A percentile compares a stretch with the other conserved stretches of the same genome.
Evolutionary conservation across 2,797 vertebrate genomes (phyloP).

Genomic region (Rhyacichthys aspro): DNA sequence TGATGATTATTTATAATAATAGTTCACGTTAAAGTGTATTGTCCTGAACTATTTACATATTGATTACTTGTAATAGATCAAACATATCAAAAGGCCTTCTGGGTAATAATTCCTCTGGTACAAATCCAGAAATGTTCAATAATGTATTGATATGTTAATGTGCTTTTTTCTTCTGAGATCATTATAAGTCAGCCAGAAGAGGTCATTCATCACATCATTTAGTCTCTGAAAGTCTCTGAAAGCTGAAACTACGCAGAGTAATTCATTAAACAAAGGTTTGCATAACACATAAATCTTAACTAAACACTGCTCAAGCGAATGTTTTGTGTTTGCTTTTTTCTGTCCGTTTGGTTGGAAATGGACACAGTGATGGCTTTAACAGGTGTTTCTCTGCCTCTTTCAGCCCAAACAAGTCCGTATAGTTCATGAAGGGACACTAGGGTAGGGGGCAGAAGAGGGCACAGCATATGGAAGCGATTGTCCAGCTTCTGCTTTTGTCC

Average conservation of each 20-base stretch:
- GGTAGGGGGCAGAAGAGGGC: slow-evolving; percentile 48
- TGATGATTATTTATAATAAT: no score
- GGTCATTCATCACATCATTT: no score
- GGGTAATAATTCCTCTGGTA: no score
- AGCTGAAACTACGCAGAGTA: slow-evolving; percentile 21
- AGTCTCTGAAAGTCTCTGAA: slow-evolving; percentile 7
- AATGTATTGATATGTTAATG: no score
- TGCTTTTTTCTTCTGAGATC: no score
- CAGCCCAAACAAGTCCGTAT: slow-evolving; percentile 28
- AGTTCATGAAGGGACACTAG: slow-evolving; percentile 33
- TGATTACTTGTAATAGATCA: no score
- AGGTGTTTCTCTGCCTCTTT: slow-evolving; percentile 48
- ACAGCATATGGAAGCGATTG: slow-evolving; percentile 78
- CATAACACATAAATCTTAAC: slow-evolving; percentile 48
- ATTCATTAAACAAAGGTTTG: slow-evolving; percentile 48
- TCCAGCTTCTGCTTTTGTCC: slow-evolving; percentile 58
- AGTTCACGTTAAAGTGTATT: no score
- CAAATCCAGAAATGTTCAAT: no score
- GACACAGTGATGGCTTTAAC: slow-evolving; percentile 55
- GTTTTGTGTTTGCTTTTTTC: slow-evolving; percentile 42
- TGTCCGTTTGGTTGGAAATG: slow-evolving; percentile 33
- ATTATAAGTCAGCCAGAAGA: no score
- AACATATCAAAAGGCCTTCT: no score
- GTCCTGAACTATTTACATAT: no score
- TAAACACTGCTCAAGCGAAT: slow-evolving; percentile 45